Conservation (phyloP, 2,113 vertebrate genomes). For the Gambusia holbrooki region DNA sequence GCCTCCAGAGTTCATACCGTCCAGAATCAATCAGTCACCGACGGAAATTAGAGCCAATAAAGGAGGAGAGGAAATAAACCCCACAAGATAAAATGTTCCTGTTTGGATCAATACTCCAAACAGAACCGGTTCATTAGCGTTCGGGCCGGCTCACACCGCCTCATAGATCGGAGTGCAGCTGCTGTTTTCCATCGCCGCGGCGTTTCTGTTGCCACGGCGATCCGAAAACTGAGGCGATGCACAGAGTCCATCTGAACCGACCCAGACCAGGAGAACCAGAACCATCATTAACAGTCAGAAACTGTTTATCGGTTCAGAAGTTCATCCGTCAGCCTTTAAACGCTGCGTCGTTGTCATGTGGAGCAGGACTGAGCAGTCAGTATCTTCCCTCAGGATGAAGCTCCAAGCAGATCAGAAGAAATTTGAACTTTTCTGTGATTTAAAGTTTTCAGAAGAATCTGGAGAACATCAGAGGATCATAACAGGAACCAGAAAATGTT, state of each 20-base stretch:
- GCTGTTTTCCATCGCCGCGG: no score
- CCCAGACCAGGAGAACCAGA: no score
- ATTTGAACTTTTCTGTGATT: neutral
- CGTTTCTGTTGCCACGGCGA: no score
- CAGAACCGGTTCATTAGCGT: constrained; percentile 52
- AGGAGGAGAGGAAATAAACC: neutral
- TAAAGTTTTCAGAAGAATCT: neutral
- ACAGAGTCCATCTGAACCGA: no score
- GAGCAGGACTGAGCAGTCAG: neutral
- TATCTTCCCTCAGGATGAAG: neutral
- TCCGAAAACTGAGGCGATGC: no score
- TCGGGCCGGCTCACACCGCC: constrained; percentile 9
- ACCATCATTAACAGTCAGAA: no score
- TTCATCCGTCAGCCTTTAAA: neutral
- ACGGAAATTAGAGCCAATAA: constrained; percentile 15
- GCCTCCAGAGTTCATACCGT: constrained; percentile 13
- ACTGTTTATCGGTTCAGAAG: no score
- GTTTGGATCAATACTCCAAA: constrained; percentile 29
- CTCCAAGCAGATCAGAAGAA: neutral
- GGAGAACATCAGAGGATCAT: neutral
- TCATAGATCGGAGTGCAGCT: neutral
- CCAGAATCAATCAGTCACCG: constrained; percentile 5
- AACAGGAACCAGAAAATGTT: no score
- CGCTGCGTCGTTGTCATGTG: neutral
- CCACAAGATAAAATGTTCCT: constrained; percentile 18